Percentiles rank a stretch among this genome's conserved stretches.
Evolutionary conservation across 2,888 invertebrate genomes (phyloP).

Genomic region (Phlogophora meticulosa): DNA sequence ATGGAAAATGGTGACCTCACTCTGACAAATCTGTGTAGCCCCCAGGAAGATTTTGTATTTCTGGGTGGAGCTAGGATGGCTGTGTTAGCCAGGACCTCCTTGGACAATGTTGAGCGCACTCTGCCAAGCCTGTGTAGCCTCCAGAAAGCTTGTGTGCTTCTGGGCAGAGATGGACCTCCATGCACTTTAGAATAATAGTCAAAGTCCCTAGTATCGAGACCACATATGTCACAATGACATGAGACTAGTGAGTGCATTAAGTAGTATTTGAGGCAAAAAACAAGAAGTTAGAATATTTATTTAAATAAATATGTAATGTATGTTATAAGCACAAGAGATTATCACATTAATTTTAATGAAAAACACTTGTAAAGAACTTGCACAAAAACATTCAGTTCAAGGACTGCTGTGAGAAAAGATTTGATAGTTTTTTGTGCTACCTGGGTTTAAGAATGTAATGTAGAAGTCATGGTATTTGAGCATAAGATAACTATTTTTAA

Average conservation of each 20-base stretch:
- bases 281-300: too few species aligned
- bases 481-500: conserved; percentile 1
- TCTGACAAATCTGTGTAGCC: not conserved
- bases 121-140: too few species aligned
- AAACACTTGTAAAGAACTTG: not conserved
- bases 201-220: too few species aligned
- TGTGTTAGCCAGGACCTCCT: not conserved
- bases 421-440: conserved; percentile 28
- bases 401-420: conserved; percentile 38
- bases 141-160: too few species aligned
- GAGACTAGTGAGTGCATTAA: too few species aligned
- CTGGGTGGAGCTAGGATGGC: not conserved
- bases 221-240: too few species aligned
- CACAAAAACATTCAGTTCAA: conserved; percentile 12
- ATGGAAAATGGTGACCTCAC: too few species aligned
- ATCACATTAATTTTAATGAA: conserved; percentile 2
- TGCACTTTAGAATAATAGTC: too few species aligned
- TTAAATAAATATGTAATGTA: too few species aligned
- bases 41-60: not conserved
- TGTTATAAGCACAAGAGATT: not conserved
- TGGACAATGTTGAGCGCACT: too few species aligned
- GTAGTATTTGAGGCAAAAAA: too few species aligned
- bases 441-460: conserved; percentile 6
- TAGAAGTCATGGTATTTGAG: conserved; percentile 29
- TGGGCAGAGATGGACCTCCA: too few species aligned